Evolutionary conservation across 2,113 vertebrate genomes (phyloP).

Genomic region (Caracal caracal): DNA sequence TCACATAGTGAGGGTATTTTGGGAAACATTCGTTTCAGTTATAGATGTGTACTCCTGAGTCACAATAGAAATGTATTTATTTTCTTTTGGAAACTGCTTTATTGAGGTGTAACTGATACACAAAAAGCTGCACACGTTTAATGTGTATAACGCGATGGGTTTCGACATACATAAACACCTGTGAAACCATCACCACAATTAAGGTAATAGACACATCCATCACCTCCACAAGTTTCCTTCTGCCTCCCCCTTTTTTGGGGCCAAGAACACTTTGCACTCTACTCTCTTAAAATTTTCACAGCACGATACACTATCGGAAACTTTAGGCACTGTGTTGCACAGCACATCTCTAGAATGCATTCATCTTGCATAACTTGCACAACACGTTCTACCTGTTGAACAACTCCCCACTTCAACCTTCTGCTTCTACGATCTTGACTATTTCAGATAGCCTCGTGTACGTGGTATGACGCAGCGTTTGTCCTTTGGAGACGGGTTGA

Average conservation of each 20-base stretch:
- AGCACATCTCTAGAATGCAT: background rate
- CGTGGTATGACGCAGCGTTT: background rate
- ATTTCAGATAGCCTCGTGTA: background rate
- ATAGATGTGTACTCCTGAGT: background rate
- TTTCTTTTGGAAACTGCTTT: background rate
- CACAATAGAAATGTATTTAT: background rate
- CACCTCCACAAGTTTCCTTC: background rate
- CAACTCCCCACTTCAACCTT: background rate
- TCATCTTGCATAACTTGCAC: background rate
- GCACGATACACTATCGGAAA: background rate
- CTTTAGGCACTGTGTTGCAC: background rate
- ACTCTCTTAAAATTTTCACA: background rate
- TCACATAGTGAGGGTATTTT: background rate
- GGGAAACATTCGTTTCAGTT: background rate
- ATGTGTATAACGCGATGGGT: background rate
- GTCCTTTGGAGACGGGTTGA: background rate
- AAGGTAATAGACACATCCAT: background rate
- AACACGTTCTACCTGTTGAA: background rate
- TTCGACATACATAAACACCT: background rate
- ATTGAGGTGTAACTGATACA: background rate
- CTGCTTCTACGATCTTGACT: background rate
- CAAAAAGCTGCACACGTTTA: background rate
- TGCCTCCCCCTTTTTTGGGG: background rate
- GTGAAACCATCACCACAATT: background rate
- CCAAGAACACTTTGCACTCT: background rate